Percentiles rank a stretch among this genome's conserved stretches.
These are phyloP conservation scores for Ranitomeya imitator DNA, from an alignment of 2,113 vertebrate genomes.

Conservation along the genomic window DNA sequence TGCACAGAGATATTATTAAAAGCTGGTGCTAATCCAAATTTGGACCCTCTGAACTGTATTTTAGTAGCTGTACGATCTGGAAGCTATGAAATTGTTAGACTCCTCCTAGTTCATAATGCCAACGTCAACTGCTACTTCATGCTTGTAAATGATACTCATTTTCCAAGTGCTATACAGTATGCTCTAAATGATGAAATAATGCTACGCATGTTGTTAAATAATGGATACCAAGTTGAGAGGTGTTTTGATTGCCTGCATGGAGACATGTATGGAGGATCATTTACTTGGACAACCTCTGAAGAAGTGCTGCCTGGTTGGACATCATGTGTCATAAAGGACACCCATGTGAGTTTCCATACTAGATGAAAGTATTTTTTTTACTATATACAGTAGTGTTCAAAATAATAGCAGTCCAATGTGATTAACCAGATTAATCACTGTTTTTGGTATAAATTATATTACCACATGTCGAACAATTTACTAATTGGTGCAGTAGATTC, in stretches of 20 bases:
- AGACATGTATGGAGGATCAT: slow-evolving; percentile 71
- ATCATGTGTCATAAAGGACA: slow-evolving; percentile 72
- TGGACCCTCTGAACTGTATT: slow-evolving; percentile 83
- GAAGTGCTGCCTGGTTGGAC: slow-evolving; percentile 69
- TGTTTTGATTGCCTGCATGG: slow-evolving; percentile 86
- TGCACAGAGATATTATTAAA: slow-evolving; percentile 77
- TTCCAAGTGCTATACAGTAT: slow-evolving; percentile 87
- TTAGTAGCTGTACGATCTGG: slow-evolving; percentile 84
- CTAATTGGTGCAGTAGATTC: too few species aligned
- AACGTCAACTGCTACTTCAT: slow-evolving; percentile 87
- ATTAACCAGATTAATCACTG: too few species aligned
- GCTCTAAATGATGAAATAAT: slow-evolving; percentile 85
- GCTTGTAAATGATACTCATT: slow-evolving; percentile 79
- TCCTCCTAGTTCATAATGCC: slow-evolving; percentile 78
- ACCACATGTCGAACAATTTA: too few species aligned
- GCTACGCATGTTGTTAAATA: slow-evolving; percentile 84
- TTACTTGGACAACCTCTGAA: slow-evolving; percentile 69
- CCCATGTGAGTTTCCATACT: slow-evolving; percentile 66
- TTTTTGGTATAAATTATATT: too few species aligned
- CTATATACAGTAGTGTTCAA: neutral
- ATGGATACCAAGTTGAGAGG: slow-evolving; percentile 79
- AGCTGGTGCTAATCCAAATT: slow-evolving; percentile 77
- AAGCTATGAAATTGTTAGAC: slow-evolving; percentile 77
- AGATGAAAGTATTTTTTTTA: neutral
- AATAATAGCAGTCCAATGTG: too few species aligned